phyloP scores from a whole-genome alignment of 35 echinoderm and acorn worm species.

The Strongylocentrotus purpuratus region DNA sequence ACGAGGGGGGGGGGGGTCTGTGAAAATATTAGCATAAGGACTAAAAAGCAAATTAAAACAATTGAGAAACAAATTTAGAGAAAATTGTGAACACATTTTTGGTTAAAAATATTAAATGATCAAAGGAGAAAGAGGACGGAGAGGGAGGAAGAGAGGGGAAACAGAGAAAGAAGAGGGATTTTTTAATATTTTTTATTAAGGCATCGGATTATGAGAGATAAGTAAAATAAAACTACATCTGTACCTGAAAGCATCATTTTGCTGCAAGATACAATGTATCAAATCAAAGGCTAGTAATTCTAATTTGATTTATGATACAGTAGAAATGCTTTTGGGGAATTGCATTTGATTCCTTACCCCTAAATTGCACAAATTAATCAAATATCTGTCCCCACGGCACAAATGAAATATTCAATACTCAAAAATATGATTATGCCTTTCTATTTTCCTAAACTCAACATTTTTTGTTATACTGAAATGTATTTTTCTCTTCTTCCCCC shows the following conservation, averaged over 20 bases:
- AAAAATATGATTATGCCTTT: neutral
- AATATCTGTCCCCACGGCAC: neutral
- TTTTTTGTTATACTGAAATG: neutral
- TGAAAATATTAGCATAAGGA: too few species aligned
- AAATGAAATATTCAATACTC: neutral
- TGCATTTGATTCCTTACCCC: constrained; percentile 38
- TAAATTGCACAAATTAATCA: neutral
- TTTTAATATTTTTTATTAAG: neutral
- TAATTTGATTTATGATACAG: constrained; percentile 25
- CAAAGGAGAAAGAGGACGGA: too few species aligned
- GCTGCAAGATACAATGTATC: neutral
- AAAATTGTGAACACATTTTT: too few species aligned
- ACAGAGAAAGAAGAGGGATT: neutral
- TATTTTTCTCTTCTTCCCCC: too few species aligned
- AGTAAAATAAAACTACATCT: neutral
- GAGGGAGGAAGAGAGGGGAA: neutral
- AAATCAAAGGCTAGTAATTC: neutral
- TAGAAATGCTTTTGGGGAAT: constrained; percentile 3
- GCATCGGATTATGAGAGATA: neutral
- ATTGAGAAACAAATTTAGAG: too few species aligned
- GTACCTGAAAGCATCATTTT: neutral
- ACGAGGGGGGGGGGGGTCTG: too few species aligned
- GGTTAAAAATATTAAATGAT: too few species aligned
- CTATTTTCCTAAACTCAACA: neutral
- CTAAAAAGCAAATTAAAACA: too few species aligned